These are phyloP conservation scores for Oceanites oceanicus DNA, from an alignment of 2,113 vertebrate species.

Conservation along the genomic window DNA sequence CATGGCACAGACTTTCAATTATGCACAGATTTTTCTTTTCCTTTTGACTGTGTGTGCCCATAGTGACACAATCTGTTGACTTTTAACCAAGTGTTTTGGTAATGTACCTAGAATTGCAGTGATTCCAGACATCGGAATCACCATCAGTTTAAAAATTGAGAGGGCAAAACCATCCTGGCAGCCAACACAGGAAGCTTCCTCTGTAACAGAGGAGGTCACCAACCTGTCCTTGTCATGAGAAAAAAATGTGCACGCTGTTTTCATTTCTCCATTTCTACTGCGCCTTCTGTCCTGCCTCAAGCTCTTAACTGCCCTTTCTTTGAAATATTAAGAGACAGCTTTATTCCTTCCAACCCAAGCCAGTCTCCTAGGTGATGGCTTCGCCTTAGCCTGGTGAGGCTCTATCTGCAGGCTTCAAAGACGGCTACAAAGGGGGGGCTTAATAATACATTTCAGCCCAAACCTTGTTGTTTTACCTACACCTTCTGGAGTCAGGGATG, in stretches of 20 bases:
- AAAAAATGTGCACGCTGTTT: conserved; percentile 25
- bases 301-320: background rate
- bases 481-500: background rate
- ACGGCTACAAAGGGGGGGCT: background rate
- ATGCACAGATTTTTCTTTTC: background rate
- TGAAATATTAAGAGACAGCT: background rate
- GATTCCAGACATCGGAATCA: background rate
- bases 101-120: background rate
- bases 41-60: background rate
- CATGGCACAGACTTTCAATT: background rate
- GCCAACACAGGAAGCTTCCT: background rate
- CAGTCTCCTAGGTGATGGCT: background rate
- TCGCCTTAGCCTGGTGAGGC: background rate
- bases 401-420: background rate
- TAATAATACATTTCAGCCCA: background rate
- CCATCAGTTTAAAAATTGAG: background rate
- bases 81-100: background rate
- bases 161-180: conserved; percentile 1
- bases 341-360: background rate
- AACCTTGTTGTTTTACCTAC: background rate
- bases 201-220: conserved; percentile 8
- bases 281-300: background rate
- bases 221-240: conserved; percentile 15
- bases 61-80: conserved; percentile 32
- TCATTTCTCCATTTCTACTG: background rate